Percentiles rank a stretch among this genome's conserved stretches.
These are phyloP conservation scores for Pimpla rufipes DNA, from an alignment of 2,888 invertebrate species.

Conservation along the genomic window DNA sequence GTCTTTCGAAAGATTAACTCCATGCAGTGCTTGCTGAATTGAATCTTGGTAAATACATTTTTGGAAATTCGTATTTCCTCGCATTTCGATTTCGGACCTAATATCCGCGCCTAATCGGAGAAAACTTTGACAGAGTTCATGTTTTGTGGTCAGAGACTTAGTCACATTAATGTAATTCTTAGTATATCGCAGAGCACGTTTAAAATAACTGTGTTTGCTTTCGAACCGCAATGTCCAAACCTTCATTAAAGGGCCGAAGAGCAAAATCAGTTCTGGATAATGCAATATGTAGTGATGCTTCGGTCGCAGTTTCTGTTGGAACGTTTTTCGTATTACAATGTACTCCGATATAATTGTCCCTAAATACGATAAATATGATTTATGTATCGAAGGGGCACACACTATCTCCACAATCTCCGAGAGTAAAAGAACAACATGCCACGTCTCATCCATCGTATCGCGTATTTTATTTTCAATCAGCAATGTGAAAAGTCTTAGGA, in stretches of 20 bases:
- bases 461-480: constrained; percentile 53
- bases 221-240: constrained; percentile 68
- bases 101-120: constrained; percentile 49
- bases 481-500: constrained; percentile 53
- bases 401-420: constrained; percentile 61
- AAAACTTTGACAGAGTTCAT: constrained; percentile 60
- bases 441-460: constrained; percentile 37
- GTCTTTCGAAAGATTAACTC: constrained; percentile 3
- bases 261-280: constrained; percentile 52
- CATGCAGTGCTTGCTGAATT: constrained; percentile 35
- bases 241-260: constrained; percentile 64
- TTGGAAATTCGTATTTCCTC: constrained; percentile 30
- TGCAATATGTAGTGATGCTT: constrained; percentile 67
- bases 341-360: constrained; percentile 49
- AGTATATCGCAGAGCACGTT: constrained; percentile 49
- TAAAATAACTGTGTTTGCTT: constrained; percentile 71
- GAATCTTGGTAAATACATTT: constrained; percentile 35
- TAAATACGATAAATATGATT: constrained; percentile 38
- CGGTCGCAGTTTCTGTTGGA: constrained; percentile 54
- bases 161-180: constrained; percentile 69
- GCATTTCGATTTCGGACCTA: constrained; percentile 26
- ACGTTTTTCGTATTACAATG: constrained; percentile 39
- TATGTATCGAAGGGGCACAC: constrained; percentile 57
- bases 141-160: constrained; percentile 50
- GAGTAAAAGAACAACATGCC: constrained; percentile 47